A percentile compares a stretch with the other conserved stretches of the same genome.
phyloP scores from a whole-genome alignment of 2,797 vertebrate genomes.

The Syngnathus acus region DNA sequence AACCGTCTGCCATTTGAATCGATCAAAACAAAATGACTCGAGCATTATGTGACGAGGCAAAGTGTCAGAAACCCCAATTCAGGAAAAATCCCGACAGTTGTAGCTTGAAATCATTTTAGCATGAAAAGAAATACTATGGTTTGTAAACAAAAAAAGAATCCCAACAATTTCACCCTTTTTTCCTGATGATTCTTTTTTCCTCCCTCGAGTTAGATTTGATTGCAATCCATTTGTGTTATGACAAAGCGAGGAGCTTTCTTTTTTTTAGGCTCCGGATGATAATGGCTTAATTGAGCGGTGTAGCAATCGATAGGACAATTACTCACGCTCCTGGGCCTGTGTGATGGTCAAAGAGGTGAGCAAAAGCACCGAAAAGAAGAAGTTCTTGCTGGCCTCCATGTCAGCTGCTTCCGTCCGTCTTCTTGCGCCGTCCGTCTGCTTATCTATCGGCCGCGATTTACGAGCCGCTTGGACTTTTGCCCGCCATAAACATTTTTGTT shows the following conservation, averaged over 20 bases:
- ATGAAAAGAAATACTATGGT: too few relatives aligned
- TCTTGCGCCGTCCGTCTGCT: constrained; percentile 10
- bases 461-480: constrained; percentile 50
- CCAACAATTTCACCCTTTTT: too few relatives aligned
- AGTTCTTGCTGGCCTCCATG: not conserved
- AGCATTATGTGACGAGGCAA: too few relatives aligned
- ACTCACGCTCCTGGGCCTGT: not conserved
- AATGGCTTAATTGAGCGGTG: not conserved
- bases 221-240: too few relatives aligned
- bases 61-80: too few relatives aligned
- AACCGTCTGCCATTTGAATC: not conserved
- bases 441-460: constrained; percentile 41
- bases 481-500: constrained; percentile 36
- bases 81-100: too few relatives aligned
- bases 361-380: not conserved
- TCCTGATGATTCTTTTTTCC: too few relatives aligned
- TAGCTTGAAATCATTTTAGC: too few relatives aligned
- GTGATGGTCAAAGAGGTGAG: not conserved
- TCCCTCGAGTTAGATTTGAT: too few relatives aligned
- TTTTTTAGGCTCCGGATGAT: not conserved
- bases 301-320: not conserved
- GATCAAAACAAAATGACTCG: too few relatives aligned
- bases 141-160: too few relatives aligned
- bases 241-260: too few relatives aligned
- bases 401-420: not conserved